These are phyloP conservation scores for Tympanoctomys barrerae DNA, from an alignment of 2,797 vertebrate genomes.

Conservation along the genomic window DNA sequence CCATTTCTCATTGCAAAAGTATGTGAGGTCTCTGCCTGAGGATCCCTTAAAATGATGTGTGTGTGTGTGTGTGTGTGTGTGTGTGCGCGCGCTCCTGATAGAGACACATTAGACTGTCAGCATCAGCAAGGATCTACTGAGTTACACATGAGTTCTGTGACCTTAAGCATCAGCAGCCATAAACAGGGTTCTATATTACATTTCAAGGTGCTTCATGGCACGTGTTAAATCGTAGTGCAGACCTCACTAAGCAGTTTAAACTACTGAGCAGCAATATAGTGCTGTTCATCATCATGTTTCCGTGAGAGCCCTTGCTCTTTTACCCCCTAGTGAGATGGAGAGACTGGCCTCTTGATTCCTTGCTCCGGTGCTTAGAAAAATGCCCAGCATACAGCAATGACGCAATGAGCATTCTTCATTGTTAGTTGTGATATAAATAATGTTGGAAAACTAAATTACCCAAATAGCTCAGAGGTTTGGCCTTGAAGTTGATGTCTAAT, in stretches of 20 bases:
- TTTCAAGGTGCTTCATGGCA: slow-evolving; percentile 80
- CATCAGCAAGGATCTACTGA: slow-evolving; percentile 72
- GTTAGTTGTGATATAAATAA: background rate
- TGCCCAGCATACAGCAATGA: background rate
- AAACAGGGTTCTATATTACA: slow-evolving; percentile 83
- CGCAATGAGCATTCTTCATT: background rate
- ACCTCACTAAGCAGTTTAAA: slow-evolving; percentile 77
- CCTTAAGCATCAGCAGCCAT: slow-evolving; percentile 74
- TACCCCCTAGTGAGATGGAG: background rate
- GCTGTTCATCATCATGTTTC: slow-evolving; percentile 67
- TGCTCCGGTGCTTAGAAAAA: background rate
- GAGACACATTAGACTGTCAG: slow-evolving; percentile 80
- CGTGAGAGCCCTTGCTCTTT: background rate
- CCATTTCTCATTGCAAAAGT: background rate
- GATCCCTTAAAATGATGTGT: slow-evolving; percentile 79
- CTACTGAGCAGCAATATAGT: slow-evolving; percentile 51
- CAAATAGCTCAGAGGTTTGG: background rate
- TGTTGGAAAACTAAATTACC: background rate
- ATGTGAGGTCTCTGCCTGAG: slow-evolving; percentile 53
- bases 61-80: slow-evolving; percentile 79
- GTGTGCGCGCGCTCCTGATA: slow-evolving; percentile 77
- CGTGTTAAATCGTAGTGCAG: slow-evolving; percentile 81
- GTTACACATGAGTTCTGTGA: slow-evolving; percentile 81
- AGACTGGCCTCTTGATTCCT: background rate
- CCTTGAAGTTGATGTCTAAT: background rate